phyloP scores from a whole-genome alignment of 2,797 vertebrate species.

The Centroberyx gerrardi region DNA sequence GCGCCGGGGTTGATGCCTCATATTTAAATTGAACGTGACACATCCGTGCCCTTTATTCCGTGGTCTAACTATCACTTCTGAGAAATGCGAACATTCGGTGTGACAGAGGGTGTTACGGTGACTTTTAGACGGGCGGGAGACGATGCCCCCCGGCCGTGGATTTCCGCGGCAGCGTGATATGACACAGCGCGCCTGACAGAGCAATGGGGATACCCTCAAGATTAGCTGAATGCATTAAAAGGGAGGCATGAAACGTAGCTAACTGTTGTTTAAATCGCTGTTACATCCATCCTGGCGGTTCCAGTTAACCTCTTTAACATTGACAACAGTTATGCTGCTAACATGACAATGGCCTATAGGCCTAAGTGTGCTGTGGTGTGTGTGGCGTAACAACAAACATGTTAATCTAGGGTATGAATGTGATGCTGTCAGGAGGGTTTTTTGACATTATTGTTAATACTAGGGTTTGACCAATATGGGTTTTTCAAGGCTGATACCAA shows the following conservation, averaged over 20 bases:
- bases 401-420: neutral
- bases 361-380: slow-evolving; percentile 29
- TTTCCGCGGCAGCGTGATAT: slow-evolving; percentile 70
- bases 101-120: slow-evolving; percentile 81
- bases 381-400: neutral
- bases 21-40: slow-evolving; percentile 82
- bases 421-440: no score
- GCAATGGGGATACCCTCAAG: slow-evolving; percentile 72
- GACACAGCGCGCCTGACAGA: slow-evolving; percentile 78
- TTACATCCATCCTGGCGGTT: slow-evolving; percentile 66
- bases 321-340: slow-evolving; percentile 59
- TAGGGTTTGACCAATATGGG: no score
- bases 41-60: slow-evolving; percentile 77
- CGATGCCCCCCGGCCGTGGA: slow-evolving; percentile 64
- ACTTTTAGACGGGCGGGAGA: slow-evolving; percentile 77
- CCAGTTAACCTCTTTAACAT: slow-evolving; percentile 77
- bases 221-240: slow-evolving; percentile 74
- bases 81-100: slow-evolving; percentile 80
- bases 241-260: slow-evolving; percentile 68
- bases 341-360: slow-evolving; percentile 58
- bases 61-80: slow-evolving; percentile 77
- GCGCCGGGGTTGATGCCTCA: slow-evolving; percentile 66
- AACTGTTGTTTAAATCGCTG: slow-evolving; percentile 78
- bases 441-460: no score
- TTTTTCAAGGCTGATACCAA: no score